Percentiles rank a stretch among this genome's conserved stretches.
phyloP scores from a whole-genome alignment of 2,113 vertebrate species.

The Pomatorhinus ruficollis region DNA sequence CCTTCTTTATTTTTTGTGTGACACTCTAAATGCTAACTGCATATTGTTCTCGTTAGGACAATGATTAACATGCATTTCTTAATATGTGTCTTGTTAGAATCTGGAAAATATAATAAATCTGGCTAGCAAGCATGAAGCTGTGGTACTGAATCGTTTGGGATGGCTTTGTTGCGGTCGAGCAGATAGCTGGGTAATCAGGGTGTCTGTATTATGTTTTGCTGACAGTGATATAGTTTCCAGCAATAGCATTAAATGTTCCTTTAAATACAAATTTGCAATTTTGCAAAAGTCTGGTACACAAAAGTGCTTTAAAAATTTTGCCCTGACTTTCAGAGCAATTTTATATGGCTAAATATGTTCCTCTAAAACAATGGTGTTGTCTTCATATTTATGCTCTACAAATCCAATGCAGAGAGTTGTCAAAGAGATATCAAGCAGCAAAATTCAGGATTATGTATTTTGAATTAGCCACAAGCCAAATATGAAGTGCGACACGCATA shows the following conservation, averaged over 20 bases:
- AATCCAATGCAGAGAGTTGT: not conserved
- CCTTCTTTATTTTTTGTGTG: not conserved
- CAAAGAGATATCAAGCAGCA: not conserved
- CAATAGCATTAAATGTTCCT: not conserved
- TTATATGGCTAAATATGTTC: not conserved
- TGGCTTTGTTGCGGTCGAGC: not conserved
- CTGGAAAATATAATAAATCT: conserved; percentile 34
- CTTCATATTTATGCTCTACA: not conserved
- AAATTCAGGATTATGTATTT: not conserved
- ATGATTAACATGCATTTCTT: conserved; percentile 36
- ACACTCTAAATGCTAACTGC: not conserved
- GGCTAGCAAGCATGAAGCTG: conserved; percentile 13
- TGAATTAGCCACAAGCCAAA: not conserved
- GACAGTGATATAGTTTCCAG: not conserved
- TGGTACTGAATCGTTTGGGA: not conserved
- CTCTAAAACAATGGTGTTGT: not conserved
- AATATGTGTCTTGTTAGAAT: conserved; percentile 28
- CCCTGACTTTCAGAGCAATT: not conserved
- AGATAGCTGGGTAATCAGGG: not conserved
- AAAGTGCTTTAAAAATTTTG: not conserved
- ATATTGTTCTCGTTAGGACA: conserved; percentile 48
- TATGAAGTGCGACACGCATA: rapidly evolving
- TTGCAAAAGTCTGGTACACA: not conserved
- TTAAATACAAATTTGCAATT: conserved; percentile 24
- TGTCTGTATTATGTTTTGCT: not conserved